Percentiles rank a stretch among this genome's conserved stretches.
These are phyloP conservation scores for Cheumatopsyche charites DNA, from an alignment of 1,140 invertebrate species.

Conservation along the genomic window DNA sequence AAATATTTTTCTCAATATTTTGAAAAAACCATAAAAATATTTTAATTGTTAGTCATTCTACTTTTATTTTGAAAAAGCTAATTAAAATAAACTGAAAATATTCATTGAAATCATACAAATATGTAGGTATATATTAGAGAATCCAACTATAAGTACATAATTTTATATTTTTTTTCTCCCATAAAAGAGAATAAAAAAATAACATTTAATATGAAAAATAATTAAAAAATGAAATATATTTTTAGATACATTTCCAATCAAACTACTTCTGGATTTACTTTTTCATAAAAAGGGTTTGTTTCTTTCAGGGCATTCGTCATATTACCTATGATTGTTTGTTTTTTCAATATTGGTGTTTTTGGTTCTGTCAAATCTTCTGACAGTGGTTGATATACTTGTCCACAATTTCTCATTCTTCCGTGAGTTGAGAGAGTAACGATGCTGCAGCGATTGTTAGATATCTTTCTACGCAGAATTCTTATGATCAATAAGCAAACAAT, in stretches of 20 bases:
- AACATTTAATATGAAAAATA: background rate
- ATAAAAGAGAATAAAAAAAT: too few species aligned
- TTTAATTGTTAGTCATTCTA: too few species aligned
- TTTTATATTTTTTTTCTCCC: too few species aligned
- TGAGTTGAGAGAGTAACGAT: background rate
- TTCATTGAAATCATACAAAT: too few species aligned
- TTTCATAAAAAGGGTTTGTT: constrained; percentile 69
- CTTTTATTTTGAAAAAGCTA: too few species aligned
- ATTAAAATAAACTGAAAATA: too few species aligned
- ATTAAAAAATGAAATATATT: background rate
- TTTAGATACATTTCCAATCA: constrained; percentile 49
- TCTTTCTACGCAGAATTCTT: background rate
- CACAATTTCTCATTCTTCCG: constrained; percentile 59
- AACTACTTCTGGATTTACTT: constrained; percentile 68
- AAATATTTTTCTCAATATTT: too few species aligned
- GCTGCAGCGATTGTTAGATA: background rate
- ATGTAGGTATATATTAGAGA: too few species aligned
- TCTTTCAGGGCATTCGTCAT: constrained; percentile 59
- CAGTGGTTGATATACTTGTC: constrained; percentile 65
- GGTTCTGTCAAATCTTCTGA: constrained; percentile 64
- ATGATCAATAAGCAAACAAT: background rate
- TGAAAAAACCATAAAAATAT: too few species aligned
- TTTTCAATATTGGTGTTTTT: constrained; percentile 64
- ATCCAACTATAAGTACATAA: too few species aligned
- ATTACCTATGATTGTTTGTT: constrained; percentile 62